Conservation (phyloP, 1,140 invertebrate genomes). For the Cydia pomonella region DNA sequence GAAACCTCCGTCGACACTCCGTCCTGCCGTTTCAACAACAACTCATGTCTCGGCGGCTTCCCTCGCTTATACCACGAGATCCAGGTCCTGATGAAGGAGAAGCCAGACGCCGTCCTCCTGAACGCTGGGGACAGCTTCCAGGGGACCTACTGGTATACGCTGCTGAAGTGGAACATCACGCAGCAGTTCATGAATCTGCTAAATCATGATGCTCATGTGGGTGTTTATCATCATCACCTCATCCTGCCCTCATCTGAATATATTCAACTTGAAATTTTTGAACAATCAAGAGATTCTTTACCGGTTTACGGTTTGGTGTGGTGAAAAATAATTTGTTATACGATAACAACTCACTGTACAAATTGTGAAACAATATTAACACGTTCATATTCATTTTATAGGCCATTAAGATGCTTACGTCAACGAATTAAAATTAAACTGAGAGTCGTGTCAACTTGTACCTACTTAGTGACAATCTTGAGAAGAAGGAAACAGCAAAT, state of each 20-base stretch:
- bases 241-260: too few relatives aligned
- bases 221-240: conserved; percentile 49
- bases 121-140: conserved; percentile 90
- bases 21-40: conserved; percentile 62
- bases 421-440: neutral
- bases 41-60: conserved; percentile 84
- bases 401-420: neutral
- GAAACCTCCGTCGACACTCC: conserved; percentile 64
- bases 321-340: too few relatives aligned
- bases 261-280: too few relatives aligned
- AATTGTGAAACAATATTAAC: neutral
- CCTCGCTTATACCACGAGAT: conserved; percentile 82
- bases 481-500: conserved; percentile 16
- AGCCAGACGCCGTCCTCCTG: conserved; percentile 83
- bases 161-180: conserved; percentile 85
- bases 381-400: neutral
- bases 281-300: too few relatives aligned
- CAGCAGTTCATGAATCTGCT: conserved; percentile 86
- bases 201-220: conserved; percentile 87
- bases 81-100: conserved; percentile 75
- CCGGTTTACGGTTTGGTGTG: too few relatives aligned
- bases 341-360: too few relatives aligned
- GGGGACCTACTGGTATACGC: conserved; percentile 88
- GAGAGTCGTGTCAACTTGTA: conserved; percentile 13
- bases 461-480: neutral